Evolutionary conservation across 2,113 vertebrate species (phyloP).

Genomic region (Ardeotis arabs): DNA sequence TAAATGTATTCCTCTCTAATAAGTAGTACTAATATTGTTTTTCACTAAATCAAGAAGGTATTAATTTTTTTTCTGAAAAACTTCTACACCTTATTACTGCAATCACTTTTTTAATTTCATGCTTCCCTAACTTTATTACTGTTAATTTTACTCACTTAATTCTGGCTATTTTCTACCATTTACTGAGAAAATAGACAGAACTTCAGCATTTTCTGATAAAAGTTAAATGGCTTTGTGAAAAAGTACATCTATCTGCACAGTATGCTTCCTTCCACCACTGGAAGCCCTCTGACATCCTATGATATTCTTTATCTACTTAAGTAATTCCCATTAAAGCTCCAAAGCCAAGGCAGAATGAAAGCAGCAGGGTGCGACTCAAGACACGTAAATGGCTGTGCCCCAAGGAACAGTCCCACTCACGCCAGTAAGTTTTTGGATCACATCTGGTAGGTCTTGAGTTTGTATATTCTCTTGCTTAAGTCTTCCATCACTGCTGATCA

Average conservation of each 20-base stretch:
- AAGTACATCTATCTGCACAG: background rate
- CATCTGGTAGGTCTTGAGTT: background rate
- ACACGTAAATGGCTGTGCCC: background rate
- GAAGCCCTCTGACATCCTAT: background rate
- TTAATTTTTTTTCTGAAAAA: conserved; percentile 30
- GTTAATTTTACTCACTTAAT: conserved; percentile 70
- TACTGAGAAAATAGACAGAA: conserved; percentile 21
- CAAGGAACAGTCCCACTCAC: background rate
- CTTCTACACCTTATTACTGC: conserved; percentile 44
- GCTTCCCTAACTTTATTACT: conserved; percentile 73
- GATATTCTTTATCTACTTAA: background rate
- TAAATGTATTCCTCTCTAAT: background rate
- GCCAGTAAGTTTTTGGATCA: background rate
- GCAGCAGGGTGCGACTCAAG: fast-evolving
- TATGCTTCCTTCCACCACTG: background rate
- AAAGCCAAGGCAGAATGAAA: background rate
- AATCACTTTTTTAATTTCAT: conserved; percentile 74
- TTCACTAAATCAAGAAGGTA: background rate
- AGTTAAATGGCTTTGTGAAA: background rate
- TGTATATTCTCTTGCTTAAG: background rate
- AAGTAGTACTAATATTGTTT: conserved; percentile 11
- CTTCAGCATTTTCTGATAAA: background rate
- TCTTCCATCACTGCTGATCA: background rate
- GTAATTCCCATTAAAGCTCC: background rate
- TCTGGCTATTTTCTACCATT: conserved; percentile 55